Conservation (phyloP, 2,888 invertebrate genomes). For the Tipula vernalis region DNA sequence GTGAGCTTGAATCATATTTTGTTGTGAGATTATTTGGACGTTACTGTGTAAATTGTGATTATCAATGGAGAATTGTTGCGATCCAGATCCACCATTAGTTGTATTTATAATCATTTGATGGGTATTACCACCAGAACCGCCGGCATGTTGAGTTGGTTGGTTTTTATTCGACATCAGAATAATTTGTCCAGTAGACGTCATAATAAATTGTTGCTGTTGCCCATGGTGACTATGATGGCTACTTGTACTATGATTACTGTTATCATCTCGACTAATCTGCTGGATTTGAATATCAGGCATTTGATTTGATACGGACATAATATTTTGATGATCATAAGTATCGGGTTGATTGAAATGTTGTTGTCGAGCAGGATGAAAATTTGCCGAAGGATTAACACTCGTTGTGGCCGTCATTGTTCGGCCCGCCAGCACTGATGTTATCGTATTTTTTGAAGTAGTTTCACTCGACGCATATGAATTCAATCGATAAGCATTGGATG, state of each 20-base stretch:
- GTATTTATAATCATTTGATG: slow-evolving; percentile 22
- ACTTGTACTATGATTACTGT: neutral
- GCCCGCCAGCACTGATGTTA: slow-evolving; percentile 63
- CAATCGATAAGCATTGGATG: neutral
- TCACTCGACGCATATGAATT: slow-evolving; percentile 43
- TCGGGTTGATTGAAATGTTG: slow-evolving; percentile 17
- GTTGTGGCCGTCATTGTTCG: slow-evolving; percentile 64
- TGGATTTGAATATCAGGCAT: neutral
- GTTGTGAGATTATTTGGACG: slow-evolving; percentile 18
- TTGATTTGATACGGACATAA: neutral
- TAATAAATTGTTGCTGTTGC: slow-evolving; percentile 26
- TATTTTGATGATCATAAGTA: slow-evolving; percentile 10
- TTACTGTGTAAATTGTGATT: slow-evolving; percentile 17
- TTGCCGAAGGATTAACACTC: slow-evolving; percentile 39
- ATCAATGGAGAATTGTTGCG: slow-evolving; percentile 15
- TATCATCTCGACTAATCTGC: neutral
- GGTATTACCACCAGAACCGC: slow-evolving; percentile 13
- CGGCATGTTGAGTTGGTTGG: slow-evolving; percentile 14
- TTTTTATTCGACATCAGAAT: slow-evolving; percentile 28
- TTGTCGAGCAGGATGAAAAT: neutral
- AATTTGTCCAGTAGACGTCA: slow-evolving; percentile 35
- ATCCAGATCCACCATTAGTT: slow-evolving; percentile 10
- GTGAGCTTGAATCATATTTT: slow-evolving; percentile 16
- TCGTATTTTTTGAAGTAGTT: slow-evolving; percentile 66
- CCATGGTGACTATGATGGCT: neutral